Evolutionary conservation across 1,140 invertebrate genomes (phyloP), one percentile per base, ranked within the genome.

Genomic region (Asobara japonica): DNA sequence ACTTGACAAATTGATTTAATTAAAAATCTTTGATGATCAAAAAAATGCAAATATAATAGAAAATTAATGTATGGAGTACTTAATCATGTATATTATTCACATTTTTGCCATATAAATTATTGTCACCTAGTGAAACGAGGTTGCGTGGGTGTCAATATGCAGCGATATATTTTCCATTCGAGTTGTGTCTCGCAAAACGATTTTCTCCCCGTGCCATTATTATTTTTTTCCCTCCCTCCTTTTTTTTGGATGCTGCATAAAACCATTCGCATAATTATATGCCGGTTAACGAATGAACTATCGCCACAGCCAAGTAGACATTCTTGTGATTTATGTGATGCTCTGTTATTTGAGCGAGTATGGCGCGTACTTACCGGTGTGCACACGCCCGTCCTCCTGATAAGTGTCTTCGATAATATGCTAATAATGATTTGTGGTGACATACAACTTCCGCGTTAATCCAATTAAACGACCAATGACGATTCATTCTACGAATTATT

Each of bases 341-440:
- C 60, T 75, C 72, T 78, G 73, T 76, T 76, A 79, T 81, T 82
- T 75, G 62, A 67, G 68, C 22, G 69, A 33, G 33, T 69, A 77
- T 69, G 72, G 79, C 62, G 31, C 65, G 73, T 56, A 56, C 51
- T 56, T 56, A 56, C 51, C 18, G 10, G 51, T 56, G 51, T 56
- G 51, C 51, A 25, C 51, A 25, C 45, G 56, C 31, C 22, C 56
- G 45, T 61, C 69, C 36, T 68, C 69, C 74, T 76, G 81, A 82
- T 82, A 82, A 81, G 79, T 78, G 78, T 81, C 74, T 66, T 74
- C 73, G 78, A 82, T 83, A 83, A 83, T 83, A 83, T 83, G 80
- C 79, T 83, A 83, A 82, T 83, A 81, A 82, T 81, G 79, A 82
- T 83, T 83, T 78, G 74, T 82, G 22, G 68, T 76, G 76, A 81